Percentiles rank a stretch among this genome's conserved stretches.
Evolutionary conservation across 2,113 vertebrate species (phyloP).

Genomic region (Dicrurus megarhynchus): DNA sequence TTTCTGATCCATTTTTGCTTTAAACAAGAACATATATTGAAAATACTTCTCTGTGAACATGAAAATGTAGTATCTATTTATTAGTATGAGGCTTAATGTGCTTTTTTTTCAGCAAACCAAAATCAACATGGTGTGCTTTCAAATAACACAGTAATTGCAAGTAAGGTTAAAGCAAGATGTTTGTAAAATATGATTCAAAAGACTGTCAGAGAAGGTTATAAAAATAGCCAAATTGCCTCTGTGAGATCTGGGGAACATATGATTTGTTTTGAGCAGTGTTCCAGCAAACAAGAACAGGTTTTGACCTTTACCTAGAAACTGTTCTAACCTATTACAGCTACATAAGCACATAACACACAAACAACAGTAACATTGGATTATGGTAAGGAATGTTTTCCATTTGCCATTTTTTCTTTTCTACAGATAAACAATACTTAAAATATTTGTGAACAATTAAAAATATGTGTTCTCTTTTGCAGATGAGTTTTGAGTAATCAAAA

Average conservation of each 20-base stretch:
- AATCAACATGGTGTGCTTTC: slow-evolving; percentile 23
- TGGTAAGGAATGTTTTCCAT: neutral
- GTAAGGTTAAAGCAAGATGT: slow-evolving; percentile 31
- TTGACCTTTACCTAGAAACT: slow-evolving; percentile 51
- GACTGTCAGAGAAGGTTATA: slow-evolving; percentile 52
- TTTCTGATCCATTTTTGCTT: neutral
- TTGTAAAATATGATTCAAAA: slow-evolving; percentile 48
- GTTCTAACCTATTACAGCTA: slow-evolving; percentile 2
- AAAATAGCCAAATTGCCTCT: slow-evolving; percentile 23
- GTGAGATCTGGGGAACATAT: neutral
- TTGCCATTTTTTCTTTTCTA: neutral
- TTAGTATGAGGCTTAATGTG: neutral
- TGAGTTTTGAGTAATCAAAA: neutral
- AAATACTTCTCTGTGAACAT: slow-evolving; percentile 1
- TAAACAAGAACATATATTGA: neutral
- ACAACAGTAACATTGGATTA: neutral
- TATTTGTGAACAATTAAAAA: neutral
- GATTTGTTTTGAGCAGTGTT: slow-evolving; percentile 3
- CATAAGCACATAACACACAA: neutral
- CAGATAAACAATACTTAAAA: neutral
- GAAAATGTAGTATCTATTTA: neutral
- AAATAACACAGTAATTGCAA: slow-evolving; percentile 34
- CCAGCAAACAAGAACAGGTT: neutral
- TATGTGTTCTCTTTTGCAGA: neutral
- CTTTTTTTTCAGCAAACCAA: neutral